A percentile compares a stretch with the other conserved stretches of the same genome.
Evolutionary conservation across 2,113 vertebrate species (phyloP).

Genomic region (Cyprinodon variegatus): DNA sequence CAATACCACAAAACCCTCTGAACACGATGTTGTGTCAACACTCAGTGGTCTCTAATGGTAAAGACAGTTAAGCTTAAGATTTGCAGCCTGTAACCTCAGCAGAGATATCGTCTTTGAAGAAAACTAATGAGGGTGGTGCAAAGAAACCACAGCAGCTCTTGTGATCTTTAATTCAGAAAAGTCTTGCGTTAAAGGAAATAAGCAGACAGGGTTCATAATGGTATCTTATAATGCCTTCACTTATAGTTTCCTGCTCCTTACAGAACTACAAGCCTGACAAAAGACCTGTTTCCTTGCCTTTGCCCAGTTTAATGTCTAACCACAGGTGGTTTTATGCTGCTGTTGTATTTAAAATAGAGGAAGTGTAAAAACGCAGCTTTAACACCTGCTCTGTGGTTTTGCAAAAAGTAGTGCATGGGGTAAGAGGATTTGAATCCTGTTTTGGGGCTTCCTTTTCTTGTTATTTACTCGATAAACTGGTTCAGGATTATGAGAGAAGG

Average conservation of each 20-base stretch:
- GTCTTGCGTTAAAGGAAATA: conserved; percentile 14
- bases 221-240: conserved; percentile 17
- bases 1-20: conserved; percentile 17
- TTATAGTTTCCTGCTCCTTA: background rate
- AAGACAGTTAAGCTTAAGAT: conserved; percentile 20
- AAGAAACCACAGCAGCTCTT: background rate
- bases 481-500: too few relatives aligned
- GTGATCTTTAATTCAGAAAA: conserved; percentile 7
- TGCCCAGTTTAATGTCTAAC: background rate
- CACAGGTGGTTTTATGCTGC: background rate
- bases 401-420: background rate
- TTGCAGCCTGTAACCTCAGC: conserved; percentile 17
- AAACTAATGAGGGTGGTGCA: conserved; percentile 28
- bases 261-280: background rate
- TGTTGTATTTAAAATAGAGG: background rate
- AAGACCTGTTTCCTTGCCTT: conserved; percentile 17
- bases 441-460: background rate
- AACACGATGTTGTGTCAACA: conserved; percentile 29
- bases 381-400: conserved; percentile 13
- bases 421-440: background rate
- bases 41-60: conserved; percentile 16
- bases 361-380: background rate
- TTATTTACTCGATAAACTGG: too few relatives aligned
- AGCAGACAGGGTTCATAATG: conserved; percentile 34
- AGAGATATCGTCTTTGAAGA: conserved; percentile 33